phyloP scores from a whole-genome alignment of 2,797 vertebrate species.

The Echiichthys vipera region DNA sequence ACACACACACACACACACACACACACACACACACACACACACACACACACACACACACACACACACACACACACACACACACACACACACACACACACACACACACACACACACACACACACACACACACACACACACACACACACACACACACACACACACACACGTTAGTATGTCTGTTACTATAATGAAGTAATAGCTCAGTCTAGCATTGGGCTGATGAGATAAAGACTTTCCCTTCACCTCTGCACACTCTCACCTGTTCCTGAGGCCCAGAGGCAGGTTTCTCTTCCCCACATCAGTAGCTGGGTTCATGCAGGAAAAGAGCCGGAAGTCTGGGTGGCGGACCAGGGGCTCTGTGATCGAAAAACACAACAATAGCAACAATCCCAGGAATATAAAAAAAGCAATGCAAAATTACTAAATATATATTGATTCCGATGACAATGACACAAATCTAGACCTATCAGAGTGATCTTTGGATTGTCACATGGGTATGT shows the following conservation, averaged over 20 bases:
- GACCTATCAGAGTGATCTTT: not conserved
- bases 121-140: not conserved
- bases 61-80: not conserved
- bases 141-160: not conserved
- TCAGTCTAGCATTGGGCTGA: not conserved
- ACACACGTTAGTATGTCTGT: no score
- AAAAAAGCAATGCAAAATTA: not conserved
- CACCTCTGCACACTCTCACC: conserved; percentile 76
- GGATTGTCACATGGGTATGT: not conserved
- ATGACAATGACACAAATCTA: not conserved
- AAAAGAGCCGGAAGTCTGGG: conserved; percentile 94
- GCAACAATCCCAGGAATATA: not conserved
- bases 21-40: not conserved
- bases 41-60: not conserved
- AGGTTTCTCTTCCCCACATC: conserved; percentile 98
- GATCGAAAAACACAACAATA: not conserved
- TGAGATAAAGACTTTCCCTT: not conserved
- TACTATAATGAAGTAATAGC: not conserved
- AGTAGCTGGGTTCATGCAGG: conserved; percentile 99
- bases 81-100: not conserved
- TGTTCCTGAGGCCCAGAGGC: conserved; percentile 95
- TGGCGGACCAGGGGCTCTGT: conserved; percentile 93
- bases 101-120: not conserved
- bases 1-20: not conserved
- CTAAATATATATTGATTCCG: not conserved